A percentile compares a stretch with the other conserved stretches of the same genome.
Conservation (phyloP, 2,888 invertebrate species). For the Euphydryas editha region DNA sequence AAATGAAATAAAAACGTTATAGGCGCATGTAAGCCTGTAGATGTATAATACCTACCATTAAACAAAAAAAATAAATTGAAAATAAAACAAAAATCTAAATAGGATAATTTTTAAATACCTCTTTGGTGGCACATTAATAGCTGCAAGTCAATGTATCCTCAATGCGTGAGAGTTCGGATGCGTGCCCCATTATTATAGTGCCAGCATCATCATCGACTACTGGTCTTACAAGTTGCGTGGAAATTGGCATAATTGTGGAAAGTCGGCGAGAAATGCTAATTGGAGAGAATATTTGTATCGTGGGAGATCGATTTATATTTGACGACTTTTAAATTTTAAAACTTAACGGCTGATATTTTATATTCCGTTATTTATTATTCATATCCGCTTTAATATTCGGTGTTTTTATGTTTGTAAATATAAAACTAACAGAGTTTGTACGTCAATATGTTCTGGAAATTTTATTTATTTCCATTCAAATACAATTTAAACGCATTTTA, state of each 20-base stretch:
- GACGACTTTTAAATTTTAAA: slow-evolving; percentile 30
- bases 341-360: neutral
- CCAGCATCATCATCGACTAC: slow-evolving; percentile 71
- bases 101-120: slow-evolving; percentile 25
- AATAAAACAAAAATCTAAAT: slow-evolving; percentile 15
- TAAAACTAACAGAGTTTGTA: no score
- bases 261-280: slow-evolving; percentile 73
- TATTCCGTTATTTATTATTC: neutral
- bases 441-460: no score
- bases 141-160: slow-evolving; percentile 54
- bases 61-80: neutral
- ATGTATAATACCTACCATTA: no score
- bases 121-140: slow-evolving; percentile 31
- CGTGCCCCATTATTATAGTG: slow-evolving; percentile 66
- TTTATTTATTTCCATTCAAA: no score
- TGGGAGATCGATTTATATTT: slow-evolving; percentile 49
- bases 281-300: slow-evolving; percentile 55
- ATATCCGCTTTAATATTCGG: neutral
- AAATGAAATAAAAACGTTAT: no score
- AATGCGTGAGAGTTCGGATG: slow-evolving; percentile 60
- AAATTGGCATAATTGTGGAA: slow-evolving; percentile 75
- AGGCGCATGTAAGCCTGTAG: no score
- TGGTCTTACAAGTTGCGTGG: slow-evolving; percentile 77
- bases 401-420: no score
- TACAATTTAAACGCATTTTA: no score